phyloP scores from a whole-genome alignment of 2,797 vertebrate genomes.

The Melanotaenia trifasciata region DNA sequence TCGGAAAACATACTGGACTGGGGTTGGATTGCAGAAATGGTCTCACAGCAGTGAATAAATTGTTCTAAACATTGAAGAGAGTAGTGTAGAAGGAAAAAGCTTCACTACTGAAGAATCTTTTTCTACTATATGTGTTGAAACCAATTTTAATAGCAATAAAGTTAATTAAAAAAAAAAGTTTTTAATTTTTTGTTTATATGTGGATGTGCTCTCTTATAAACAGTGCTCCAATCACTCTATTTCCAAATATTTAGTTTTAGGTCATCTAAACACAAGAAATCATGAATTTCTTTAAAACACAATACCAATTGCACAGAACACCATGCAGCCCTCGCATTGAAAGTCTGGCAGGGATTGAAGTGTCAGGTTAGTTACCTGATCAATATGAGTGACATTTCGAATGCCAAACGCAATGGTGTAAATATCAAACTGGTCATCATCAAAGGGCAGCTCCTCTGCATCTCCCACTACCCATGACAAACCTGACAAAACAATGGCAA shows the following conservation, averaged over 20 bases:
- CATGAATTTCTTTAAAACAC: no score
- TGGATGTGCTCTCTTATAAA: not conserved
- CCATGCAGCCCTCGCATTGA: no score
- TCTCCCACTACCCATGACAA: constrained; percentile 95
- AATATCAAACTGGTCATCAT: constrained; percentile 92
- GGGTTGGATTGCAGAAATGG: no score
- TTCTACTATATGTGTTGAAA: not conserved
- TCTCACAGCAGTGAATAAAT: no score
- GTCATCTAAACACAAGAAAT: no score
- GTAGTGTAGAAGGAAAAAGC: not conserved
- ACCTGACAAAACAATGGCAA: constrained; percentile 77
- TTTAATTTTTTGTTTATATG: not conserved
- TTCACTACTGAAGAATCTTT: not conserved
- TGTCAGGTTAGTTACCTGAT: constrained; percentile 79
- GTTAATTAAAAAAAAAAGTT: not conserved
- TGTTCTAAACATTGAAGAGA: not conserved
- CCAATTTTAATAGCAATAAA: not conserved
- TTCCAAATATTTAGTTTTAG: no score
- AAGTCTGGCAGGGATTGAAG: no score
- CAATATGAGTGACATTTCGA: constrained; percentile 93
- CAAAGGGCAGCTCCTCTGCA: constrained; percentile 95
- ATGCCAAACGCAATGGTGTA: constrained; percentile 98
- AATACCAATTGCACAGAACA: no score
- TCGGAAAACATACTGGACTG: no score
- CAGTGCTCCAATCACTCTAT: not conserved